phyloP scores from a whole-genome alignment of 2,113 vertebrate genomes.

The Melospiza georgiana region DNA sequence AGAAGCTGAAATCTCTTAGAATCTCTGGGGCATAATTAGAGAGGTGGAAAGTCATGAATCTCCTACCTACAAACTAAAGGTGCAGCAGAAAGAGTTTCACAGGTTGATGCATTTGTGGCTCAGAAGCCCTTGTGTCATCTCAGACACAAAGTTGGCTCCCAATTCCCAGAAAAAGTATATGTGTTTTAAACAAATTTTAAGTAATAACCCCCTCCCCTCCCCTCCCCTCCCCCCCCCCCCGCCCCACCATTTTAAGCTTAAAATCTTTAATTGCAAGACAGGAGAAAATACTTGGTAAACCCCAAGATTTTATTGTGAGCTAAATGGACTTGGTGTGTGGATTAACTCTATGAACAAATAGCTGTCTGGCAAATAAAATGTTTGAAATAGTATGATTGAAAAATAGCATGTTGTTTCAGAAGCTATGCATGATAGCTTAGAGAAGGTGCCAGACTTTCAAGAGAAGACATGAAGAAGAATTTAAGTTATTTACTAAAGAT shows the following conservation, averaged over 20 bases:
- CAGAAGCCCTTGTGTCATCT: not conserved
- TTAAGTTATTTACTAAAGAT: not conserved
- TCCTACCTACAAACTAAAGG: not conserved
- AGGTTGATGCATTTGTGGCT: not conserved
- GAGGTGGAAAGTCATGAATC: not conserved
- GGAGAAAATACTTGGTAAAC: not conserved
- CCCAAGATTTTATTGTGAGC: not conserved
- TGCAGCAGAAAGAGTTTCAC: not conserved
- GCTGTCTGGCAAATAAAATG: not conserved
- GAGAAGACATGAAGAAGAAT: not conserved
- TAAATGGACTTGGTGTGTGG: not conserved
- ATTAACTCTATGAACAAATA: not conserved
- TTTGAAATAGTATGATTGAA: not conserved
- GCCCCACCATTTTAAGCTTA: not conserved
- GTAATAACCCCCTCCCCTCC: not conserved
- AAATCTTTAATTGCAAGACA: not conserved
- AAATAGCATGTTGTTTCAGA: not conserved
- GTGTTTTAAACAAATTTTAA: not conserved
- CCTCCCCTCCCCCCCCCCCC: accelerated
- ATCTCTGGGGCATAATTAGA: not conserved
- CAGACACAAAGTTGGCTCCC: not conserved
- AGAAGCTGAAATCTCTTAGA: not conserved
- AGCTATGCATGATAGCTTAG: not conserved
- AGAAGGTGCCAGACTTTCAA: not conserved
- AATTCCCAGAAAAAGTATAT: not conserved